A percentile compares a stretch with the other conserved stretches of the same genome.
Evolutionary conservation across 2,888 invertebrate species (phyloP).

Genomic region (Caenorhabditis macrosperma): DNA sequence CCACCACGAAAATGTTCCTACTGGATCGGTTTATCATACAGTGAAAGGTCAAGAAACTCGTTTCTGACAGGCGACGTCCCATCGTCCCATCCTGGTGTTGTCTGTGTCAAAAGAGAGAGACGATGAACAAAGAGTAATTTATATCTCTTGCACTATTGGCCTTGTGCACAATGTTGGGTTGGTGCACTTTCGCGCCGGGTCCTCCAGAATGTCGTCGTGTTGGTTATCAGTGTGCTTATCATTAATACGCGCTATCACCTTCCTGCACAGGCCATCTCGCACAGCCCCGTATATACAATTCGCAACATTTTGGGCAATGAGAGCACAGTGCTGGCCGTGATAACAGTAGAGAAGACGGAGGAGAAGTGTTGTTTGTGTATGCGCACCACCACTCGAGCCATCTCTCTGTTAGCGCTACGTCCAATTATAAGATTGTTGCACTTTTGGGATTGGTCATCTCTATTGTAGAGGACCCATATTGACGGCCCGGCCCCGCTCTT

Average conservation of each 20-base stretch:
- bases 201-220: conserved; percentile 20
- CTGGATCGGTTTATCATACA: conserved; percentile 1
- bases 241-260: conserved; percentile 5
- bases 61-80: not conserved
- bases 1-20: not conserved
- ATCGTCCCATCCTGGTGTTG: not conserved
- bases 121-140: conserved; percentile 40
- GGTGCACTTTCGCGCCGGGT: not conserved
- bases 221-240: conserved; percentile 35
- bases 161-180: too few relatives aligned
- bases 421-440: conserved; percentile 39
- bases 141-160: too few relatives aligned
- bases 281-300: conserved; percentile 43
- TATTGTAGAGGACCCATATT: too few relatives aligned
- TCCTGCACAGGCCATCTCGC: conserved; percentile 6
- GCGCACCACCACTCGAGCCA: conserved; percentile 47
- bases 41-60: conserved; percentile 36
- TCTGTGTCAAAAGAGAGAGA: not conserved
- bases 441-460: conserved; percentile 39
- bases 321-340: conserved; percentile 24
- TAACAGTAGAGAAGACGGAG: conserved; percentile 40
- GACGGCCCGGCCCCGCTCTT: too few relatives aligned
- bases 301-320: conserved; percentile 47
- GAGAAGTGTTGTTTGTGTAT: conserved; percentile 46
- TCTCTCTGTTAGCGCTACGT: conserved; percentile 23